A percentile compares a stretch with the other conserved stretches of the same genome.
Conservation (phyloP, 2,888 invertebrate genomes). For the Plebejus argus region DNA sequence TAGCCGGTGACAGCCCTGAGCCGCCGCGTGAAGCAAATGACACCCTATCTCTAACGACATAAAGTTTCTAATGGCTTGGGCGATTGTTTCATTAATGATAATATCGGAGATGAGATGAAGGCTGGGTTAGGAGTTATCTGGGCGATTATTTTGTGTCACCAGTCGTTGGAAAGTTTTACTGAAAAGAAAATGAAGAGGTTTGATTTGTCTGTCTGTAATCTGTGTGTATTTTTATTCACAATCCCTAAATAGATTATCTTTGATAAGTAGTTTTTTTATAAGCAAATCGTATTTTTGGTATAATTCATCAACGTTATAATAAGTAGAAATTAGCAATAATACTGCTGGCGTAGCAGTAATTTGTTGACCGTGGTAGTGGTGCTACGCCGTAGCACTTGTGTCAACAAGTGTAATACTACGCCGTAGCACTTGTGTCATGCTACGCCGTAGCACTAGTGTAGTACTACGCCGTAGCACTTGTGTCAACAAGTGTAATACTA, state of each 20-base stretch:
- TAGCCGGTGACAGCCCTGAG: background rate
- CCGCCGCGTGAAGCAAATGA: conserved; percentile 13
- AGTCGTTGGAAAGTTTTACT: background rate
- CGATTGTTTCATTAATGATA: conserved; percentile 9
- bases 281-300: no score
- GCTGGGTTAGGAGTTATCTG: conserved; percentile 4
- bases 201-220: background rate
- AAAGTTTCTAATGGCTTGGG: conserved; percentile 9
- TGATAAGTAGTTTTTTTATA: no score
- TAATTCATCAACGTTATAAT: no score
- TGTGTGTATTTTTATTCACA: background rate
- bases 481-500: no score
- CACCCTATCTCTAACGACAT: conserved; percentile 11
- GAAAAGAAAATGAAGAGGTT: background rate
- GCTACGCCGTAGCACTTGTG: background rate
- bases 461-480: background rate
- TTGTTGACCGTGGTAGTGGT: no score
- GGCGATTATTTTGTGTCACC: conserved; percentile 1
- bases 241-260: no score
- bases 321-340: no score
- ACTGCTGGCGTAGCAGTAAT: no score
- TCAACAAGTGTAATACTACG: background rate
- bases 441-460: background rate
- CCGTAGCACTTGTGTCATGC: background rate
- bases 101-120: background rate